phyloP scores from a whole-genome alignment of 2,113 vertebrate species.

The Gobiocypris rarus region DNA sequence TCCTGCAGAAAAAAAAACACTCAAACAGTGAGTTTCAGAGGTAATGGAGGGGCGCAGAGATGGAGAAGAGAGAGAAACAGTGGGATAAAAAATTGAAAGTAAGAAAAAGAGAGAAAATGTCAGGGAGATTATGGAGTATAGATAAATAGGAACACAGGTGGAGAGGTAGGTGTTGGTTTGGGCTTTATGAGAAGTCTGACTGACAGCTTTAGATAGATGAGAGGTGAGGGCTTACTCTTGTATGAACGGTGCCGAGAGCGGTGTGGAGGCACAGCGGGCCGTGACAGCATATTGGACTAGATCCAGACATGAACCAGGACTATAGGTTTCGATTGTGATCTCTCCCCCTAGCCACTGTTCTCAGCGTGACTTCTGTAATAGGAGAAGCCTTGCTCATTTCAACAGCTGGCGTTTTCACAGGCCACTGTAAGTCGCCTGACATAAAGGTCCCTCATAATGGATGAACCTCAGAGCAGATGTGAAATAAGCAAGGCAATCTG shows the following conservation, averaged over 20 bases:
- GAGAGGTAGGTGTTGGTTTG: background rate
- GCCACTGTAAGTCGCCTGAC: conserved; percentile 1
- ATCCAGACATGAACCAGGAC: conserved; percentile 67
- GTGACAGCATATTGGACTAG: conserved; percentile 48
- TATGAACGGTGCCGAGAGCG: conserved; percentile 25
- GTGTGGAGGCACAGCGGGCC: conserved; percentile 33
- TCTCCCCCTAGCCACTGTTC: conserved; percentile 41
- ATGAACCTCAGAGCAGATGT: conserved; percentile 12
- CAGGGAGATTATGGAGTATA: conserved; percentile 36
- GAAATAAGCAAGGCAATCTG: background rate
- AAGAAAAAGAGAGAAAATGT: background rate
- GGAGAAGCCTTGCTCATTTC: conserved; percentile 38
- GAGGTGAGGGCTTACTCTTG: conserved; percentile 29
- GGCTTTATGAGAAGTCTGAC: conserved; percentile 4
- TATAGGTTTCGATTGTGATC: conserved; percentile 67
- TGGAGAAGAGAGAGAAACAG: background rate
- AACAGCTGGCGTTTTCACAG: conserved; percentile 33
- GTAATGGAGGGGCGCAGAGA: conserved; percentile 9
- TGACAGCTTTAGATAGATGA: conserved; percentile 43
- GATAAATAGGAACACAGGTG: conserved; percentile 1
- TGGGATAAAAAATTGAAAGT: background rate
- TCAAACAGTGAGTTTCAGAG: background rate
- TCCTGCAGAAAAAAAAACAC: conserved; percentile 8
- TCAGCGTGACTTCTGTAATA: conserved; percentile 15
- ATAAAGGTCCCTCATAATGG: background rate